Base-by-base conservation (phyloP, 2,113 vertebrate genomes). In the Hemiprocne comata region DNA sequence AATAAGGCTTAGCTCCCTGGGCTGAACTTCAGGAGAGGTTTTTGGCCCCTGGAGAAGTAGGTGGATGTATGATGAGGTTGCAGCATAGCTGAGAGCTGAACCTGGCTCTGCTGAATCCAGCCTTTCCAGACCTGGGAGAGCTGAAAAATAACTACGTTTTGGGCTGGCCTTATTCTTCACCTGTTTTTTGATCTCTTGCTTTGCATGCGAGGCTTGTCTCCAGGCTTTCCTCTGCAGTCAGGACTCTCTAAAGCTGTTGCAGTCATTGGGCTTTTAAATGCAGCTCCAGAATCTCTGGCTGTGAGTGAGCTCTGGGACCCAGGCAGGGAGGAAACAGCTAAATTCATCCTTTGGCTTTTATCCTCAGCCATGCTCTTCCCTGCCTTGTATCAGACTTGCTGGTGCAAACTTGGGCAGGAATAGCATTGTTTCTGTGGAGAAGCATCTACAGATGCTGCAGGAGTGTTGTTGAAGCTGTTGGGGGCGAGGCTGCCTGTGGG, bases 181-280 rank as follows among this genome's bases (percentile, higher is more conserved):
- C 85, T 87, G 92, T 20, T 42, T 82, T 97, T 96, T 96, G 95
- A 96, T 96, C 87, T 93, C 80, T 69, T 69, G 71, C 87, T 96
- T 94, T 95, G 90, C 94, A 95, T 94, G 82, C 1, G 0, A 89
- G 62, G 55, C 85, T 93, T 87, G 85, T 87, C 85, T 93, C 53
- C 71, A 75, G 90, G 94, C 90, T 90, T 75, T 75, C 29, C 62
- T 89, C 48, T 31, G 66, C 91, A 89, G 93, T 69, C 18, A 5
- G 81, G 61, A 17, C 72, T 90, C 46, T 44, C 61, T 78, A 14
- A 82, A 64, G 86, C 44, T 0, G 0, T 58, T 94, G 81, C 4
- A 8, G 66, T 91, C 0, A 0, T 61, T 17, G 42, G 53, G 66
- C 62, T 93, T 96, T 91, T 90, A 91, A 95, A 78, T 72, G 90